Percentiles rank a stretch among this genome's conserved stretches.
Evolutionary conservation across 2,113 vertebrate species (phyloP).

Genomic region (Myrmophylax atrothorax): DNA sequence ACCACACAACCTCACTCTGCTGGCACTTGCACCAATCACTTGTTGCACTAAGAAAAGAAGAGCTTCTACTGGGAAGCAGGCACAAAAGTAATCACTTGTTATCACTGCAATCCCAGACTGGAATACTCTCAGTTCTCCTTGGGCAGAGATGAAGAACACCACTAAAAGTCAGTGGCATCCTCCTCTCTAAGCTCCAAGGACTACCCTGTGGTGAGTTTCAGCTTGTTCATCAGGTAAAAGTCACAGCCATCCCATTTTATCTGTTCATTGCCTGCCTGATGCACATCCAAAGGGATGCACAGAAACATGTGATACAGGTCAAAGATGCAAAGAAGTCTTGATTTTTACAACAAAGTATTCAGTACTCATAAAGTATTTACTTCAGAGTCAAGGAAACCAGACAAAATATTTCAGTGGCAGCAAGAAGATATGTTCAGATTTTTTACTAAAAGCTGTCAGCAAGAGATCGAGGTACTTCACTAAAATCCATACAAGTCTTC

Average conservation of each 20-base stretch:
- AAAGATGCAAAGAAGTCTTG: background rate
- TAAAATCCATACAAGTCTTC: background rate
- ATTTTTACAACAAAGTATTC: background rate
- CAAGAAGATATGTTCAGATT: background rate
- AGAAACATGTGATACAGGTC: background rate
- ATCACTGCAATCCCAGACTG: background rate
- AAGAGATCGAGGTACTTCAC: background rate
- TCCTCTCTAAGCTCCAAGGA: background rate
- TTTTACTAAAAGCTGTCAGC: background rate
- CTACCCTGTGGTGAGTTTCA: background rate
- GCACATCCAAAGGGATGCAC: background rate
- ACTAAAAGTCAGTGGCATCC: background rate
- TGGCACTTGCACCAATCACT: background rate
- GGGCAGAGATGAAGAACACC: background rate
- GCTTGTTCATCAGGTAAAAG: background rate
- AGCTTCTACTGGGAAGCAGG: background rate
- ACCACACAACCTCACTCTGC: background rate
- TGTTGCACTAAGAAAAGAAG: background rate
- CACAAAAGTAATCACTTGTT: background rate
- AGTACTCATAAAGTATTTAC: background rate
- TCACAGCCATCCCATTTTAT: background rate
- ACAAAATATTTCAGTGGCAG: background rate
- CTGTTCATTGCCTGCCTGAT: background rate
- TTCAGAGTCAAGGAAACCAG: slow-evolving; percentile 6
- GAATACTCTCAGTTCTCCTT: background rate